phyloP scores from a whole-genome alignment of 2,888 invertebrate genomes.

The Andrena haemorrhoa region DNA sequence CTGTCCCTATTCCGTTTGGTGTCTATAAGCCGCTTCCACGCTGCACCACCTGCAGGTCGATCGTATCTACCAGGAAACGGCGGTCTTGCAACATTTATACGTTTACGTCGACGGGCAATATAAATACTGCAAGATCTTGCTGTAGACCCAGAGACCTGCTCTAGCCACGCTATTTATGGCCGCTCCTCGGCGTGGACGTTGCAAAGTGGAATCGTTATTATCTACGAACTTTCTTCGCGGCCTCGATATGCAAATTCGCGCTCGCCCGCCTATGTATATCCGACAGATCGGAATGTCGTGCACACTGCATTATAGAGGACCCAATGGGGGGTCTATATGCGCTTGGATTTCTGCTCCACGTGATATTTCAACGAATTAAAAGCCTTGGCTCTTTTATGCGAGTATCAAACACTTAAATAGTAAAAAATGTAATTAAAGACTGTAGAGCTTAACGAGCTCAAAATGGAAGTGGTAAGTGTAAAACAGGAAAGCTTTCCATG shows the following conservation, averaged over 20 bases:
- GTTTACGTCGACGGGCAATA: slow-evolving; percentile 76
- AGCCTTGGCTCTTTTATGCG: too few relatives aligned
- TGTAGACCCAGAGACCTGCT: slow-evolving; percentile 60
- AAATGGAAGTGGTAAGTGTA: too few relatives aligned
- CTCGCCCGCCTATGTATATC: slow-evolving; percentile 22
- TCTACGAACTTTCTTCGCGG: slow-evolving; percentile 65
- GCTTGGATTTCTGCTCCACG: slow-evolving; percentile 20
- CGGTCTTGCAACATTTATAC: slow-evolving; percentile 77
- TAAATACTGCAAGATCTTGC: slow-evolving; percentile 77
- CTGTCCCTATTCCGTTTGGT: slow-evolving; percentile 32
- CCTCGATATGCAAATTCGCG: slow-evolving; percentile 66
- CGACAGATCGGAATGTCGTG: slow-evolving; percentile 38
- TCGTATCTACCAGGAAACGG: slow-evolving; percentile 75
- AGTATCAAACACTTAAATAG: too few relatives aligned
- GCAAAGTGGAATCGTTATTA: slow-evolving; percentile 63
- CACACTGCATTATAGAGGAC: slow-evolving; percentile 40
- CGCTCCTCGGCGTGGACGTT: slow-evolving; percentile 53
- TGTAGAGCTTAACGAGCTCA: too few relatives aligned
- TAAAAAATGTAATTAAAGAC: too few relatives aligned
- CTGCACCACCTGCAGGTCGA: slow-evolving; percentile 55
- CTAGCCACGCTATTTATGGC: slow-evolving; percentile 64
- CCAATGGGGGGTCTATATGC: slow-evolving; percentile 19
- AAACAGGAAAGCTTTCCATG: not conserved
- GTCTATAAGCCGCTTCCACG: slow-evolving; percentile 43
- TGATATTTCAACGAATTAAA: slow-evolving; percentile 10